A percentile compares a stretch with the other conserved stretches of the same genome.
Conservation (phyloP, 53 echinoderm and acorn worm genomes). For the Zoroaster sp. region DNA sequence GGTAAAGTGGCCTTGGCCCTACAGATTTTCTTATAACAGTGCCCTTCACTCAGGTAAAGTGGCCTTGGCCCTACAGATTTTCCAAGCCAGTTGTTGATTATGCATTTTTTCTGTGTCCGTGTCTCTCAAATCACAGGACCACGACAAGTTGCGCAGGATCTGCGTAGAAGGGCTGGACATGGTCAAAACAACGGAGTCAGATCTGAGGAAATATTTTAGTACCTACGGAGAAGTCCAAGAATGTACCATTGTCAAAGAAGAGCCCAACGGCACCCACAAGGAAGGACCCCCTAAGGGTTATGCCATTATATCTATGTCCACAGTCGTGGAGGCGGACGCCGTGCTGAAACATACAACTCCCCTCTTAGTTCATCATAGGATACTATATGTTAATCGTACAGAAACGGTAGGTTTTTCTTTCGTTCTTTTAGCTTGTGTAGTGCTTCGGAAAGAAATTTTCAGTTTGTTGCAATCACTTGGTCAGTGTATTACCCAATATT, state of each 20-base stretch:
- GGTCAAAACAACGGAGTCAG: constrained; percentile 10
- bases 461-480: too few species aligned
- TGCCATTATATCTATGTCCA: constrained; percentile 9
- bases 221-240: constrained; percentile 3
- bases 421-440: not conserved
- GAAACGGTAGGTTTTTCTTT: not conserved
- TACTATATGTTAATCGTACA: not conserved
- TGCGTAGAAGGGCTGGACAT: constrained; percentile 6
- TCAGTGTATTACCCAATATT: too few species aligned
- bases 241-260: not conserved
- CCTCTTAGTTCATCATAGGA: not conserved
- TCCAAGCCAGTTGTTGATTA: not conserved
- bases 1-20: too few species aligned
- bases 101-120: not conserved
- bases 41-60: too few species aligned
- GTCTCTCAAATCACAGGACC: not conserved
- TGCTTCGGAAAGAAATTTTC: too few species aligned
- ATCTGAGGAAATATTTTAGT: constrained; percentile 11
- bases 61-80: too few species aligned
- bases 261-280: not conserved
- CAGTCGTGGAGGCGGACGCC: not conserved
- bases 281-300: constrained; percentile 5
- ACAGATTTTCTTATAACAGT: too few species aligned
- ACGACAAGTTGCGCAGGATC: constrained; percentile 10
- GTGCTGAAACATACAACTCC: not conserved